phyloP scores from a whole-genome alignment of 2,888 invertebrate species.

The Polydrusus cervinus region DNA sequence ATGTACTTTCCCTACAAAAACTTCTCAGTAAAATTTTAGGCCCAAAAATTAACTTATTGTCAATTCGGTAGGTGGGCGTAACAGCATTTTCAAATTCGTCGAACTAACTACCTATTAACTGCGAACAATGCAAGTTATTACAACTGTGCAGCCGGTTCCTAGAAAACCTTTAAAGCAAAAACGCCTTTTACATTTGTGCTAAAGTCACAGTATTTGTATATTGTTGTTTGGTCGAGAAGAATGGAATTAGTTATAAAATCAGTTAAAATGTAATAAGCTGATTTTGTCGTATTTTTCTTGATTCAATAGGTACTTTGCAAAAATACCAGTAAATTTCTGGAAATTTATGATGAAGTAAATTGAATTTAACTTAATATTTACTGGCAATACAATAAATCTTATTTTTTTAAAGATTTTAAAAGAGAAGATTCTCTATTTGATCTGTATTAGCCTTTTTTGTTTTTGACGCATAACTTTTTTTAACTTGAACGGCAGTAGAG shows the following conservation, averaged over 20 bases:
- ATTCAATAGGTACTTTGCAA: no score
- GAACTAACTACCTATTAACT: constrained; percentile 18
- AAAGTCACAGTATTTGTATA: neutral
- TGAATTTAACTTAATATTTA: no score
- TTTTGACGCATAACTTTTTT: no score
- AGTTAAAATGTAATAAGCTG: neutral
- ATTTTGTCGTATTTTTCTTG: neutral
- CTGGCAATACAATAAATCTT: no score
- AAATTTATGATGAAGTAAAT: no score
- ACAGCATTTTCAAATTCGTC: constrained; percentile 18
- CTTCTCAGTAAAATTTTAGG: constrained; percentile 11
- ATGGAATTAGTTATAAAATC: neutral
- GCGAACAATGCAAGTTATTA: constrained; percentile 21
- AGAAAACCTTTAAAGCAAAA: constrained; percentile 14
- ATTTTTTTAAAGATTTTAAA: no score
- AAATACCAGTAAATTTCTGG: neutral
- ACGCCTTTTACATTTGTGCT: neutral
- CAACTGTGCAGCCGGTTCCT: constrained; percentile 8
- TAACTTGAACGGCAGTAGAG: no score
- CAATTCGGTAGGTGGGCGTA: constrained; percentile 15
- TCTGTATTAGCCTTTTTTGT: no score
- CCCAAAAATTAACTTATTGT: constrained; percentile 17
- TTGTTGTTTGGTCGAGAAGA: neutral
- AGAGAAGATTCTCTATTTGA: no score
- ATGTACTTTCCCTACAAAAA: no score